A percentile compares a stretch with the other conserved stretches of the same genome.
Evolutionary conservation across 2,888 invertebrate genomes (phyloP).

Genomic region (Drosophila kanekoi): DNA sequence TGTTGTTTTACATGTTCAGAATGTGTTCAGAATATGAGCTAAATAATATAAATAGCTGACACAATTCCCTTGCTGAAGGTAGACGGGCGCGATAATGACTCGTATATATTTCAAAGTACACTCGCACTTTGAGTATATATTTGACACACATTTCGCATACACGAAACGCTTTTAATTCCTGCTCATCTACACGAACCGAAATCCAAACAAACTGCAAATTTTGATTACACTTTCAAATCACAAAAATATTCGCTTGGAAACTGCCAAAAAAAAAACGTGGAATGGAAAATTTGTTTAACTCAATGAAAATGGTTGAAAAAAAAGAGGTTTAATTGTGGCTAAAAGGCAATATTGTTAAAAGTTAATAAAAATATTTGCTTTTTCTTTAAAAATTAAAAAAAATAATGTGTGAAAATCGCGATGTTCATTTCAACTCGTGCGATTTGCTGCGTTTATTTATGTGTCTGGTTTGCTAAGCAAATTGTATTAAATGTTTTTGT

Average conservation of each 20-base stretch:
- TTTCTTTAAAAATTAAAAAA: conserved; percentile 29
- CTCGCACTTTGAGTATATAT: neutral
- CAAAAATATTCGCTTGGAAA: too few species aligned
- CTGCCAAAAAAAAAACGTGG: too few species aligned
- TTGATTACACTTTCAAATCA: conserved; percentile 23
- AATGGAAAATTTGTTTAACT: too few species aligned
- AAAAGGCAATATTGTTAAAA: too few species aligned
- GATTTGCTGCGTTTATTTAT: conserved; percentile 14
- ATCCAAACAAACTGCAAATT: conserved; percentile 10
- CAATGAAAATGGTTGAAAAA: too few species aligned
- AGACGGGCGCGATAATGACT: conserved; percentile 25
- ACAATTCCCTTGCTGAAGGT: conserved; percentile 28
- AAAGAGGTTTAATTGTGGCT: too few species aligned
- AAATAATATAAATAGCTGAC: conserved; percentile 33
- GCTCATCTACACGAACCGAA: conserved; percentile 8
- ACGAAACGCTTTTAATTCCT: conserved; percentile 17
- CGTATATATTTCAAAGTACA: conserved; percentile 13
- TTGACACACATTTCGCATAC: neutral
- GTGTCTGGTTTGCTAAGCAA: conserved; percentile 30
- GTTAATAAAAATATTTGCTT: too few species aligned
- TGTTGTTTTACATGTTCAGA: conserved; percentile 14
- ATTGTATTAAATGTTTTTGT: conserved; percentile 15
- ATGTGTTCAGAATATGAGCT: conserved; percentile 18
- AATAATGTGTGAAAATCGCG: conserved; percentile 31
- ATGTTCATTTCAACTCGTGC: conserved; percentile 25